Evolutionary conservation across 2,888 invertebrate species (phyloP).

Genomic region (Callimorpha dominula): DNA sequence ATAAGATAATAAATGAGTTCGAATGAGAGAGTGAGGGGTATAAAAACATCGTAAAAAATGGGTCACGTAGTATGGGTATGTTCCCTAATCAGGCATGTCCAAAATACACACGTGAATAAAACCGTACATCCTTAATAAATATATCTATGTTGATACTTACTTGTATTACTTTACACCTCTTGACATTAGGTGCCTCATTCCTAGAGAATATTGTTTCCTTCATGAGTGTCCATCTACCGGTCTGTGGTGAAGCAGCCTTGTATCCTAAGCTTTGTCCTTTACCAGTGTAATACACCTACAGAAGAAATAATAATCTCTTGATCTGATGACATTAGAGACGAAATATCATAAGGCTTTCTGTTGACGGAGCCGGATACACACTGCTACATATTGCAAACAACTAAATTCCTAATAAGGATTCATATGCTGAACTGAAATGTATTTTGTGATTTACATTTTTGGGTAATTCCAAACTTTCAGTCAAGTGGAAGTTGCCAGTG

Average conservation of each 20-base stretch:
- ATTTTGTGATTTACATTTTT: background rate
- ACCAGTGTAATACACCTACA: slow-evolving; percentile 93
- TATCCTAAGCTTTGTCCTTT: slow-evolving; percentile 95
- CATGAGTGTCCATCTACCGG: slow-evolving; percentile 88
- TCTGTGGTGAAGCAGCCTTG: slow-evolving; percentile 87
- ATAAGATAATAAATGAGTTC: too few species aligned
- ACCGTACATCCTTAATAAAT: too few species aligned
- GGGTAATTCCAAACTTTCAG: background rate
- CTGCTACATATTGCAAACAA: background rate
- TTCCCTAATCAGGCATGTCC: too few species aligned
- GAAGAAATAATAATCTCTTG: too few species aligned
- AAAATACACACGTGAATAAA: too few species aligned
- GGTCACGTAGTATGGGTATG: too few species aligned
- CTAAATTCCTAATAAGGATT: background rate
- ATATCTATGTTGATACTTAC: slow-evolving; percentile 49
- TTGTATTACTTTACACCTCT: slow-evolving; percentile 75
- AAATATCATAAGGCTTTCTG: too few species aligned
- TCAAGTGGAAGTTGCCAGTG: background rate
- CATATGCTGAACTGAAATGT: background rate
- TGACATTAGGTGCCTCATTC: slow-evolving; percentile 70
- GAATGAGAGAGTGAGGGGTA: too few species aligned
- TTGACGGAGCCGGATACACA: background rate
- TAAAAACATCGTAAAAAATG: too few species aligned
- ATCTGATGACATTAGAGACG: slow-evolving; percentile 7
- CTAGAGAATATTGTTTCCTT: slow-evolving; percentile 79